phyloP scores from a whole-genome alignment of 2,797 vertebrate species.

The Lagocephalus sceleratus region DNA sequence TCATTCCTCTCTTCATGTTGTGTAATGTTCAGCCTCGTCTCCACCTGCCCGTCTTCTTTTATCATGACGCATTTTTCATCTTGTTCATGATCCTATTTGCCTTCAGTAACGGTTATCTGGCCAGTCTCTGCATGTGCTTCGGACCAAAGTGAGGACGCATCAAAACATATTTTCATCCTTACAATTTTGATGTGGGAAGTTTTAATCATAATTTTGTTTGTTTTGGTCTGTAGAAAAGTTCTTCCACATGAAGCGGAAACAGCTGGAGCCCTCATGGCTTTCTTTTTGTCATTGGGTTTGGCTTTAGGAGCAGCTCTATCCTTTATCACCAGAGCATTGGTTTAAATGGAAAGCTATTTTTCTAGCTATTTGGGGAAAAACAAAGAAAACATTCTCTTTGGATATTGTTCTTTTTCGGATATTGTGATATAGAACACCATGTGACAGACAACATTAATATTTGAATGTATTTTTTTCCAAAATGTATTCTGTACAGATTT shows the following conservation, averaged over 20 bases:
- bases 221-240: slow-evolving; percentile 74
- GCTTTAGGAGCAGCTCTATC: slow-evolving; percentile 84
- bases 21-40: slow-evolving; percentile 81
- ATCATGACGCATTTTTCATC: slow-evolving; percentile 84
- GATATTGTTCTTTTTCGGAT: too few relatives aligned
- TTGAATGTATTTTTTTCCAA: too few relatives aligned
- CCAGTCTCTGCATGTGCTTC: slow-evolving; percentile 92
- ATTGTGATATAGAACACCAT: too few relatives aligned
- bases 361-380: too few relatives aligned
- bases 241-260: slow-evolving; percentile 84
- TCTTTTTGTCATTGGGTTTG: slow-evolving; percentile 89
- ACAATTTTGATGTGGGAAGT: not conserved
- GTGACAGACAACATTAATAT: too few relatives aligned
- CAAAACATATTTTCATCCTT: not conserved
- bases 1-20: slow-evolving; percentile 88
- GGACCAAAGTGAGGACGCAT: slow-evolving; percentile 84
- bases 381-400: too few relatives aligned
- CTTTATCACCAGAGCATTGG: slow-evolving; percentile 80
- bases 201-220: not conserved
- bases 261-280: slow-evolving; percentile 89
- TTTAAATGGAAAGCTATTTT: slow-evolving; percentile 57
- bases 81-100: slow-evolving; percentile 85
- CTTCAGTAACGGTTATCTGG: slow-evolving; percentile 89
- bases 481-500: too few relatives aligned
- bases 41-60: slow-evolving; percentile 74